Base-by-base conservation (phyloP, 2,888 invertebrate genomes). In the Xylota segnis region DNA sequence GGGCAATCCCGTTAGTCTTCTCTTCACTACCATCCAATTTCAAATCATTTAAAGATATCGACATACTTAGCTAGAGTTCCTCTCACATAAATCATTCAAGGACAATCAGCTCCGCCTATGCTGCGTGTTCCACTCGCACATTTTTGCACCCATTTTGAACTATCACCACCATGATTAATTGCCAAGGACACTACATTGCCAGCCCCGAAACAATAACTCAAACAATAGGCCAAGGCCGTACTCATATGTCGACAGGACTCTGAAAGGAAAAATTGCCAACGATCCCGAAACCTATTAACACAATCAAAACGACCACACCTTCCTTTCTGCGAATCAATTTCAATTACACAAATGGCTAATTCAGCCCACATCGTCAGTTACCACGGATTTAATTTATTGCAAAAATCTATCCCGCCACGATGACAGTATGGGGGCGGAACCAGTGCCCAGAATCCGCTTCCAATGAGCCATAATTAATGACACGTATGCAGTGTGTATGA, bases 361-460 rank as follows among this genome's bases (percentile, higher is more conserved):
- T 76, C 70, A 54, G 71, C 84, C 81, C 71, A 52, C 75, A 71
- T 70, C 56, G 23, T 34, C 52, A 14, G 52, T 34, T 40, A 32
- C 54, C 75, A 63, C 84, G 58, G 65, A 77, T 79, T 84, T 63
- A 79, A 79, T 79, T 84, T 79, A 75, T 79, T 70, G 58, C 50
- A 58, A 79, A 70, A 70, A 34, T 52, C 63, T 32, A 58, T 66
- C 40, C 45, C 34, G 45, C 18, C 47, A 54, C 43, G 50, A 61
- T 50, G n/a, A 29, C 10, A 16, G 27, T 9, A 16, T 6, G 34
- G 4, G 18, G 32, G n/a, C 0, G 18, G 40, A 18, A 52, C 50
- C 23, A 6, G 52, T 5, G 23, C 70, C 47, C 79, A 78, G 78
- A 68, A 61, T 77, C 65, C 77, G 40, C 29, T 66, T 50, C 29